Percentiles rank a stretch among this genome's conserved stretches.
These are phyloP conservation scores for Caerostris darwini DNA, from an alignment of 1,140 invertebrate species.

Conservation along the genomic window DNA sequence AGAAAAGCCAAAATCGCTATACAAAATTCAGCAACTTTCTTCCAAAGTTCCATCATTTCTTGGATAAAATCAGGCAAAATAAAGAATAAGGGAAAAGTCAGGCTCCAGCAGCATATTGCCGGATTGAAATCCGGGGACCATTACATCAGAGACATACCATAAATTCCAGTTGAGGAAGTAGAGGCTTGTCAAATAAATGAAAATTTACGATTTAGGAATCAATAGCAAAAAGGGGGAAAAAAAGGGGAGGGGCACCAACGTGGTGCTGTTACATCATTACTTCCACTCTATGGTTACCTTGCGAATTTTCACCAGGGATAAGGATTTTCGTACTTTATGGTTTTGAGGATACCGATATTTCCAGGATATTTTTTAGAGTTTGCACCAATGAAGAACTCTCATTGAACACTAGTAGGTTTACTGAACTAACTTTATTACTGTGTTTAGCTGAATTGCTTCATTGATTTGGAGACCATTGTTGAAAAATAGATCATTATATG, in stretches of 20 bases:
- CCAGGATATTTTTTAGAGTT: background rate
- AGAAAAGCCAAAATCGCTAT: background rate
- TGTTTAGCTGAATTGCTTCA: too few relatives aligned
- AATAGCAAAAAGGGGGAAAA: conserved; percentile 9
- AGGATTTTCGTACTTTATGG: conserved; percentile 18
- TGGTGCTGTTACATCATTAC: conserved; percentile 38
- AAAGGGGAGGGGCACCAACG: background rate
- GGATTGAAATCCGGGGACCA: background rate
- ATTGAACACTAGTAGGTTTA: background rate
- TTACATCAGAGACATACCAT: conserved; percentile 47
- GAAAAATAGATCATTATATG: too few relatives aligned
- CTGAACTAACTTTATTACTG: background rate
- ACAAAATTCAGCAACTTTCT: conserved; percentile 36
- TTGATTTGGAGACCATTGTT: too few relatives aligned
- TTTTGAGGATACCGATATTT: conserved; percentile 21
- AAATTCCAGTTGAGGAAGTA: conserved; percentile 26
- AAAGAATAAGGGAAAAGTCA: background rate
- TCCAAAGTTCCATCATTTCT: conserved; percentile 23
- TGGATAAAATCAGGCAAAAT: background rate
- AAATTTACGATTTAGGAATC: conserved; percentile 56
- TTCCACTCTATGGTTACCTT: conserved; percentile 22
- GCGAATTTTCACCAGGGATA: conserved; percentile 18
- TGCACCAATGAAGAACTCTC: background rate
- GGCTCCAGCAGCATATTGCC: background rate
- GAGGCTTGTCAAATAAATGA: conserved; percentile 52